A percentile compares a stretch with the other conserved stretches of the same genome.
phyloP scores from a whole-genome alignment of 1,140 invertebrate genomes.

The Nasonia vitripennis region DNA sequence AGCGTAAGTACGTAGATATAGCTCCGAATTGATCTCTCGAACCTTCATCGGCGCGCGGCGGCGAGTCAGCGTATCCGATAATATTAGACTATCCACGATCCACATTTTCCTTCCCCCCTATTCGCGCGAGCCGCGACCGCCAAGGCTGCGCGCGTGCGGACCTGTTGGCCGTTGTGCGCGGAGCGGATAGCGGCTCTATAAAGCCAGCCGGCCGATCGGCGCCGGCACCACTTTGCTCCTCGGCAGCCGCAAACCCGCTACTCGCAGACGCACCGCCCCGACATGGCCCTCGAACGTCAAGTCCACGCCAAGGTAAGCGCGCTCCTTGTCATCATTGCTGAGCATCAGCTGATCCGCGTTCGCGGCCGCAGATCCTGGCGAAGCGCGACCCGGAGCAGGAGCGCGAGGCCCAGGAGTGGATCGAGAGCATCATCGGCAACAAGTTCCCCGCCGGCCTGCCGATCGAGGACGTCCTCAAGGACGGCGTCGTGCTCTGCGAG shows the following conservation, averaged over 20 bases:
- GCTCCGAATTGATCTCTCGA: neutral
- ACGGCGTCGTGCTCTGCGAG: conserved; percentile 88
- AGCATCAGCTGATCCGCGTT: too few species aligned
- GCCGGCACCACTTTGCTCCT: conserved; percentile 23
- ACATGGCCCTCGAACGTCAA: conserved; percentile 88
- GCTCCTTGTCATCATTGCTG: too few species aligned
- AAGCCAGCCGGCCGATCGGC: conserved; percentile 31
- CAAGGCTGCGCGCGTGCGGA: conserved; percentile 16
- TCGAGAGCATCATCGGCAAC: conserved; percentile 88
- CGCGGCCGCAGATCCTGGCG: conserved; percentile 79
- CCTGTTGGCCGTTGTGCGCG: neutral
- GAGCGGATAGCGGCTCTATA: conserved; percentile 25
- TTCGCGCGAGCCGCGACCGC: neutral
- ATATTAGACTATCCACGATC: conserved; percentile 49
- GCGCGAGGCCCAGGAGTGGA: conserved; percentile 90
- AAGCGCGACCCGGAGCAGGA: conserved; percentile 92
- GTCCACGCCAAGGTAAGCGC: conserved; percentile 84
- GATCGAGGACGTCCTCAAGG: conserved; percentile 87
- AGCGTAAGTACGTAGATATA: too few species aligned
- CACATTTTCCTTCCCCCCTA: conserved; percentile 30
- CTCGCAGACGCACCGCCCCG: too few species aligned
- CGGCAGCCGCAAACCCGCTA: neutral
- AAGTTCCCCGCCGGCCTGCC: conserved; percentile 81
- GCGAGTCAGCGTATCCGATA: conserved; percentile 14
- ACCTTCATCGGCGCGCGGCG: neutral